Conservation (phyloP, 2,113 vertebrate genomes). For the Paraplagusia blochii region DNA sequence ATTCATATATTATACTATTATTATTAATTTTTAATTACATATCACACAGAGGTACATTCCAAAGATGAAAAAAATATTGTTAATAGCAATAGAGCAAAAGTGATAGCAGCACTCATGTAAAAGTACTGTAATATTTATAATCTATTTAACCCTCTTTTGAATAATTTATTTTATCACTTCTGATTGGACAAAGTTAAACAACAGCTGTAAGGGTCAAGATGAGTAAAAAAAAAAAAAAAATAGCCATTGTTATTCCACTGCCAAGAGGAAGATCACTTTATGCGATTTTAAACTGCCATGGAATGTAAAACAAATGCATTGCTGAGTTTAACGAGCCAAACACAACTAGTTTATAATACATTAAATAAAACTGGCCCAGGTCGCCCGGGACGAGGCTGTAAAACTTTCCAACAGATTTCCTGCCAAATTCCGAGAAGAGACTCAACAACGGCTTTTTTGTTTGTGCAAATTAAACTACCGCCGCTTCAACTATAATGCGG, state of each 20-base stretch:
- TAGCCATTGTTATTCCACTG: neutral
- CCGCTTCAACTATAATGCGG: slow-evolving; percentile 26
- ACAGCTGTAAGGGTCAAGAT: neutral
- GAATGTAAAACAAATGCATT: neutral
- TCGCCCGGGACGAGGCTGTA: neutral
- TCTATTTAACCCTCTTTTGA: too few species aligned
- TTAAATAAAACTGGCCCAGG: neutral
- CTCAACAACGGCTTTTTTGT: neutral
- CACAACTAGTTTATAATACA: neutral
- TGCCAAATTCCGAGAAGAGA: slow-evolving; percentile 2
- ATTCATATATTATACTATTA: too few species aligned
- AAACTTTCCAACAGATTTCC: neutral
- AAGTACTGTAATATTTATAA: too few species aligned
- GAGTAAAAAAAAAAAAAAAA: neutral
- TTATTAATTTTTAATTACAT: too few species aligned
- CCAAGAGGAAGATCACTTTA: neutral
- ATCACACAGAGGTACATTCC: neutral
- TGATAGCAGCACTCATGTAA: slow-evolving; percentile 9
- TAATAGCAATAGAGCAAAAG: neutral
- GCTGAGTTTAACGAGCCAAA: neutral
- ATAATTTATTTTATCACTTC: neutral
- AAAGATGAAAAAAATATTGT: neutral
- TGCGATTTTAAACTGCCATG: neutral
- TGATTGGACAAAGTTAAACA: neutral
- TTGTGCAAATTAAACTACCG: slow-evolving; percentile 25